Evolutionary conservation across 2,888 invertebrate species (phyloP).

Genomic region (Liodrosophila aerea): DNA sequence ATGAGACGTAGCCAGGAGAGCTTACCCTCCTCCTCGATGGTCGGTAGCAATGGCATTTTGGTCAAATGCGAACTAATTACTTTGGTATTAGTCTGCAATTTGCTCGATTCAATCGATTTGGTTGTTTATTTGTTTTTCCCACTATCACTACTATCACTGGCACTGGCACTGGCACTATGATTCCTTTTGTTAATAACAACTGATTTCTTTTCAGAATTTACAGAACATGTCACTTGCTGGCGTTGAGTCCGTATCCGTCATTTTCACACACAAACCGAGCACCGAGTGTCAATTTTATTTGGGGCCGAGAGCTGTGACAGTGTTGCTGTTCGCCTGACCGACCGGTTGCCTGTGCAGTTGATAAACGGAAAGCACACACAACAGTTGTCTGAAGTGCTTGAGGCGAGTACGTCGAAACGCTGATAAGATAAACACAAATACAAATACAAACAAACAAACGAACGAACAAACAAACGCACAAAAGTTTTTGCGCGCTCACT

Average conservation of each 20-base stretch:
- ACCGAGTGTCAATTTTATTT: conserved; percentile 18
- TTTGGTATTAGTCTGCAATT: conserved; percentile 16
- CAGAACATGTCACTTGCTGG: conserved; percentile 55
- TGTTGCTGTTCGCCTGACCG: conserved; percentile 56
- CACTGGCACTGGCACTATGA: neutral
- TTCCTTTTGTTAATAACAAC: neutral
- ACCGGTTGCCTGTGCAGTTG: conserved; percentile 54
- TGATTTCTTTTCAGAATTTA: conserved; percentile 9
- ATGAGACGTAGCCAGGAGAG: conserved; percentile 63
- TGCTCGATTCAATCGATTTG: conserved; percentile 17
- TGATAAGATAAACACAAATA: conserved; percentile 56
- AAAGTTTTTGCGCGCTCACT: conserved; percentile 38
- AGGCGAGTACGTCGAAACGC: conserved; percentile 40
- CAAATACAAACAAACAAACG: conserved; percentile 31
- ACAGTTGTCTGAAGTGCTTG: conserved; percentile 54
- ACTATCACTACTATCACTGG: conserved; percentile 5
- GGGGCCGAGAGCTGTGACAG: conserved; percentile 28
- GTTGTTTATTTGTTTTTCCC: conserved; percentile 24
- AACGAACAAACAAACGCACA: conserved; percentile 19
- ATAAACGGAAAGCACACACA: conserved; percentile 46
- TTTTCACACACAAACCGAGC: too few relatives aligned
- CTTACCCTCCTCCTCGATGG: conserved; percentile 71
- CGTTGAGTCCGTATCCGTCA: conserved; percentile 39
- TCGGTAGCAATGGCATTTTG: conserved; percentile 65
- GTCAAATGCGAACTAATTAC: neutral